Base-by-base conservation (phyloP, 2,113 vertebrate species). In the Holacanthus passer region DNA sequence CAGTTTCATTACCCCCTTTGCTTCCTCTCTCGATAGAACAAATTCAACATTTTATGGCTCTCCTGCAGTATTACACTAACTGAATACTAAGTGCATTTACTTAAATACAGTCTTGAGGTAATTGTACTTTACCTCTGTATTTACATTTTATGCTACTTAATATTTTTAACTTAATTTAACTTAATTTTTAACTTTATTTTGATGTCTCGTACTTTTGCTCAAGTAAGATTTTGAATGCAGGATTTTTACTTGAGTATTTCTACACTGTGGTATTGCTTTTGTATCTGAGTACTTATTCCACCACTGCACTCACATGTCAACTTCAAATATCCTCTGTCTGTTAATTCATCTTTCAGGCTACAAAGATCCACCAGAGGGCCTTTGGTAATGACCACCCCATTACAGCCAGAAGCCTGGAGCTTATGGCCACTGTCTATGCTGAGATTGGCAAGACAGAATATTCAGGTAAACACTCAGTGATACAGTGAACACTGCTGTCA, bases 331-430 rank as follows among this genome's bases (percentile, higher is more conserved):
- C 22, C 27, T 55, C 35, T 74, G 27, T 20, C 16, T 69, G 35
- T 72, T 29, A 3, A 50, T 77, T 72, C 48, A 6, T 75, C 41
- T 83, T 70, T 91, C 86, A 96, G 95, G 95, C 94, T 72, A 94
- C 96, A 89, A 96, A 96, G 93, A 95, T 96, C 82, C 95, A 95
- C 85, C 95, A 95, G 90, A 93, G 93, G 90, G 85, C 94, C 81
- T 95, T 96, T 88, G 95, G 88, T 32, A 94, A 73, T 1, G 94
- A 96, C 87, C 95, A 94, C 79, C 94, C 93, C 56, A 89, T 95
- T 39, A 94, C 91, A 88, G 86, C 90, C 91, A 92, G 92, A 87
- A 96, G 94, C 87, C 94, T 95, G 94, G 94, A 96, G 94, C 91
- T 96, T 9, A 91, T 95, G 88, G 94, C 95, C 69, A 94, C 94